Percentiles rank a stretch among this genome's conserved stretches.
These are phyloP conservation scores for Lysandra coridon DNA, from an alignment of 2,888 invertebrate genomes.

Conservation along the genomic window DNA sequence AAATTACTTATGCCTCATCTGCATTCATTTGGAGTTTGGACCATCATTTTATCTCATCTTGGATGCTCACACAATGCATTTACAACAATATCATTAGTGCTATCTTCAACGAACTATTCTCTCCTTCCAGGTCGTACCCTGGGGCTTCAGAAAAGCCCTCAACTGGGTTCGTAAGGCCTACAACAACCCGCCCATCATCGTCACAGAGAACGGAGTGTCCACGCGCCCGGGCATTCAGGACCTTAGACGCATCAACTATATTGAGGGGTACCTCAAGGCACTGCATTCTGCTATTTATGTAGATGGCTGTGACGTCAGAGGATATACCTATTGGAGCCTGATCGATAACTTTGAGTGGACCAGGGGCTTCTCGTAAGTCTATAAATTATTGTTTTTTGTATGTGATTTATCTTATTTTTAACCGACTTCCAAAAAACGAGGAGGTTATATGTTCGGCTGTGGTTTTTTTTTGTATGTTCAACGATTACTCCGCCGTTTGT, in stretches of 20 bases:
- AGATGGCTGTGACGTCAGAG: constrained; percentile 81
- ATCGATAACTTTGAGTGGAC: constrained; percentile 92
- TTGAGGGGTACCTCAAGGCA: constrained; percentile 70
- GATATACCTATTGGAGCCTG: constrained; percentile 88
- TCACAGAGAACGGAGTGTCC: constrained; percentile 84
- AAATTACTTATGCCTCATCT: too few relatives aligned
- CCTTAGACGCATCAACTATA: constrained; percentile 74
- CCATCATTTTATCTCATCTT: too few relatives aligned
- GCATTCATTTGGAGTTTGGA: too few relatives aligned
- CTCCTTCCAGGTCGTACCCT: constrained; percentile 79
- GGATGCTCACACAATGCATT: too few relatives aligned
- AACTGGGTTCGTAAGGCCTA: constrained; percentile 82
- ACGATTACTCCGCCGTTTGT: too few relatives aligned
- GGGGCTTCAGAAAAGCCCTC: constrained; percentile 83
- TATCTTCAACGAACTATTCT: not conserved
- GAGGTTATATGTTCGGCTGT: too few relatives aligned
- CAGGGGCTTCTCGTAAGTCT: constrained; percentile 84
- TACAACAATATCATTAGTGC: too few relatives aligned
- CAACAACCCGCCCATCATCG: constrained; percentile 77
- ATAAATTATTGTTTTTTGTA: too few relatives aligned
- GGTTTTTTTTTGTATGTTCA: too few relatives aligned
- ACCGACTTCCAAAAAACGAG: too few relatives aligned
- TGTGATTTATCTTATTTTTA: too few relatives aligned
- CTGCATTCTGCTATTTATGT: constrained; percentile 70
- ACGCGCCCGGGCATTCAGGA: constrained; percentile 67